Conservation (phyloP, 2,797 vertebrate genomes). For the Pyrrhura leucotis region DNA sequence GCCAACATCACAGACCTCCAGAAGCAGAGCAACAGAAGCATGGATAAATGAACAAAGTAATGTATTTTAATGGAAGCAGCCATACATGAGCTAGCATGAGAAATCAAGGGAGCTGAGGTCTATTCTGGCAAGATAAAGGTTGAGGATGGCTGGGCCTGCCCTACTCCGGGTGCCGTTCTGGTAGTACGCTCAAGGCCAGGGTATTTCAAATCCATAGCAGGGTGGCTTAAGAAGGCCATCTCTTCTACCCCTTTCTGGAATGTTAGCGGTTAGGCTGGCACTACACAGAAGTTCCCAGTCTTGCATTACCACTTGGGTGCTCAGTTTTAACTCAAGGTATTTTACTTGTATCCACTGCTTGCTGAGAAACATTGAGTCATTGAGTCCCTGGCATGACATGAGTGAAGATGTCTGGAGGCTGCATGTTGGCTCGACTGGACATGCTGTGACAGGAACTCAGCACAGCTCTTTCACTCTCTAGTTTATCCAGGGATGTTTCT, state of each 20-base stretch:
- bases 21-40: background rate
- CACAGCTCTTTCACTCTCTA: background rate
- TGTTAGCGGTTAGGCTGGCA: background rate
- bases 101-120: background rate
- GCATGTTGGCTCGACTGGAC: fast-evolving
- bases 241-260: background rate
- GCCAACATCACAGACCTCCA: background rate
- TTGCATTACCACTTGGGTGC: background rate
- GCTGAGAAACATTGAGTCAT: background rate
- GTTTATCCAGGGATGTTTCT: background rate
- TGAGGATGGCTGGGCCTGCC: background rate
- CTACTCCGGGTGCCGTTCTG: background rate
- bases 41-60: background rate
- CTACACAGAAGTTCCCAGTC: background rate
- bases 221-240: background rate
- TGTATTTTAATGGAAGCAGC: background rate
- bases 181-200: background rate
- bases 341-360: background rate
- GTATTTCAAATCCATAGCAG: background rate
- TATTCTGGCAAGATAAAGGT: background rate
- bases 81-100: fast-evolving
- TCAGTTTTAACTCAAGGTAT: background rate
- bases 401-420: background rate
- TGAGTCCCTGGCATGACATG: background rate
- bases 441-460: background rate